Base-by-base conservation (phyloP, 2,113 vertebrate genomes). In the Otolemur garnettii region DNA sequence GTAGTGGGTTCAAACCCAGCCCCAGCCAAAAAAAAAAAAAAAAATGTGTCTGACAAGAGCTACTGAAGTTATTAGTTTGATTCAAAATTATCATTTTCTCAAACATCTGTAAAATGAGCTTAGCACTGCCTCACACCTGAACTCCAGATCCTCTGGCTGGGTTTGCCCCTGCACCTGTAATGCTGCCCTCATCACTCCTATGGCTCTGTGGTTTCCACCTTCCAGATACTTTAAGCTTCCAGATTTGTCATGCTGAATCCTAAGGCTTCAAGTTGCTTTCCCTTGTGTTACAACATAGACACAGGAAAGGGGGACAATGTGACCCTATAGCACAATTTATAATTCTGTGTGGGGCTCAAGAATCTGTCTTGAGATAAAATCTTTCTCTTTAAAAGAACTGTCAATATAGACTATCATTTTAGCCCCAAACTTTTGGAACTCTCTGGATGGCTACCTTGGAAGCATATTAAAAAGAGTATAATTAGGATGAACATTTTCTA, bases 71-170 rank as follows among this genome's bases (percentile, higher is more conserved):
- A 24, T 68, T 45, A 50, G 59, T 83, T 64, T 38, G 30, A 83
- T 38, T 60, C 35, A 22, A 74, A 78, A 82, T 78, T 55, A 5
- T 80, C 38, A 45, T 68, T 7, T 84, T 92, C 18, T 17, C 28
- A 95, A 68, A 90, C 12, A 68, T 85, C 53, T 30, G 33, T 62
- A 86, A 74, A 90, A 75, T 55, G n/a, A n/a, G 33, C n/a, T 55
- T 14, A 60, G 38, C 74, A 69, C 15, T 79, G 5, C 24, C 10
- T 64, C 33, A 77, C 4, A 66, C 45, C 35, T 28, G 87, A 38
- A n/a, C 13, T 64, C 12, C 6, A 1, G 13, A 42, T 12, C 3
- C 7, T 87, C 53, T 53, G 15, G 42, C 7, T 6, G 45, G 9
- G 30, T 53, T 83, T 64, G 8, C 28, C 55, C 50, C 8, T 18